Percentiles rank a stretch among this genome's conserved stretches.
Conservation (phyloP, 2,797 vertebrate genomes). For the Enoplosus armatus region DNA sequence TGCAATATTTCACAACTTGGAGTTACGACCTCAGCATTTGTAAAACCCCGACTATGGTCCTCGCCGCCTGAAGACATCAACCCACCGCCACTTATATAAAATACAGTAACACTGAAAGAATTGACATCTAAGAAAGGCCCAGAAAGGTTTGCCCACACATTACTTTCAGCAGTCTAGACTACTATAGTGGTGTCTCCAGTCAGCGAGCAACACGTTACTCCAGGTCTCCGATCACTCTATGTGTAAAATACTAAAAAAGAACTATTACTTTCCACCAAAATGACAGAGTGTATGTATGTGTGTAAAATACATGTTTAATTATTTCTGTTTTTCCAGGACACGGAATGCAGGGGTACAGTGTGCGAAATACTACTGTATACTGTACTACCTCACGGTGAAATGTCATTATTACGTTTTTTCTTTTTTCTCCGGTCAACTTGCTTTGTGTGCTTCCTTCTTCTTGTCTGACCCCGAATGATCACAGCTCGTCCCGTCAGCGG, state of each 20-base stretch:
- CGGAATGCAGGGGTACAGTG: neutral
- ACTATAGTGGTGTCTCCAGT: neutral
- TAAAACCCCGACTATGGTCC: neutral
- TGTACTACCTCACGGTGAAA: no score
- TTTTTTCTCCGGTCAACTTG: slow-evolving; percentile 31
- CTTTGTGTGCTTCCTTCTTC: slow-evolving; percentile 30
- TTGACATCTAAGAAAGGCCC: neutral
- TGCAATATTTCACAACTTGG: neutral
- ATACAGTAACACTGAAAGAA: neutral
- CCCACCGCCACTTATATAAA: neutral
- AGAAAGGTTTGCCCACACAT: neutral
- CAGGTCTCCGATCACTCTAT: neutral
- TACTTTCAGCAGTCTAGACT: neutral
- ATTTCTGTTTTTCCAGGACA: slow-evolving; percentile 5
- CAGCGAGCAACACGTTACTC: neutral
- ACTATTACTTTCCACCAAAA: neutral
- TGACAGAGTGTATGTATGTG: neutral
- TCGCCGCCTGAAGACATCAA: neutral
- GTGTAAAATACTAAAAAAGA: neutral
- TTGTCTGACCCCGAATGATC: slow-evolving; percentile 26
- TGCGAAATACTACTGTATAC: no score
- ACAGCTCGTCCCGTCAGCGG: slow-evolving; percentile 17
- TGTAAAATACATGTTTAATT: slow-evolving; percentile 7
- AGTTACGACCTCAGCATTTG: neutral
- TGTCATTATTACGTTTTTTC: no score